phyloP scores from a whole-genome alignment of 2,113 vertebrate species.

The Alethe castanea region DNA sequence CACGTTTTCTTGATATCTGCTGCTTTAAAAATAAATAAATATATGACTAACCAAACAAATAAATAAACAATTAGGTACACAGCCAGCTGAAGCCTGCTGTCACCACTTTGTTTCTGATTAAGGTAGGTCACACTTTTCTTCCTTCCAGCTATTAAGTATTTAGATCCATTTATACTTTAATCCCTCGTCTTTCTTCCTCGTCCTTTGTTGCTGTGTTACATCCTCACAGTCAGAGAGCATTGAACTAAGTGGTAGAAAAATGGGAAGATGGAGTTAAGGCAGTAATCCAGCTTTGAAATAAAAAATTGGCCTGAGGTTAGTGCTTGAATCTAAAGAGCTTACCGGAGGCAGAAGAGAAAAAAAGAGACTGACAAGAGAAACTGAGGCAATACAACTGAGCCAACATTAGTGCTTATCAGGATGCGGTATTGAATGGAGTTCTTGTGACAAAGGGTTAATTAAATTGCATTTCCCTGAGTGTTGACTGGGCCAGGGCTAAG shows the following conservation, averaged over 20 bases:
- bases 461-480: neutral
- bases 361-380: neutral
- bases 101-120: constrained; percentile 8
- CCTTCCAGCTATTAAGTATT: constrained; percentile 24
- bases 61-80: neutral
- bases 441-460: neutral
- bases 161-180: constrained; percentile 47
- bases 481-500: neutral
- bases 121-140: constrained; percentile 5
- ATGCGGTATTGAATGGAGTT: neutral
- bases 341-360: neutral
- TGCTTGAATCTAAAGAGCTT: constrained; percentile 21
- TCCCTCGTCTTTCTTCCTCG: constrained; percentile 15
- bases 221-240: constrained; percentile 27
- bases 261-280: constrained; percentile 1
- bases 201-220: constrained; percentile 30
- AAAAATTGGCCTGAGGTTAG: neutral
- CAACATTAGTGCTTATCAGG: neutral
- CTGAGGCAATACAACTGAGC: neutral
- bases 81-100: neutral
- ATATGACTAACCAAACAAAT: neutral
- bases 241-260: constrained; percentile 44
- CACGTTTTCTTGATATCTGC: neutral
- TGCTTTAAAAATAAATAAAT: neutral
- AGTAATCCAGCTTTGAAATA: constrained; percentile 53